Base-by-base conservation (phyloP, 2,888 invertebrate genomes). In the Aplocera efformata region DNA sequence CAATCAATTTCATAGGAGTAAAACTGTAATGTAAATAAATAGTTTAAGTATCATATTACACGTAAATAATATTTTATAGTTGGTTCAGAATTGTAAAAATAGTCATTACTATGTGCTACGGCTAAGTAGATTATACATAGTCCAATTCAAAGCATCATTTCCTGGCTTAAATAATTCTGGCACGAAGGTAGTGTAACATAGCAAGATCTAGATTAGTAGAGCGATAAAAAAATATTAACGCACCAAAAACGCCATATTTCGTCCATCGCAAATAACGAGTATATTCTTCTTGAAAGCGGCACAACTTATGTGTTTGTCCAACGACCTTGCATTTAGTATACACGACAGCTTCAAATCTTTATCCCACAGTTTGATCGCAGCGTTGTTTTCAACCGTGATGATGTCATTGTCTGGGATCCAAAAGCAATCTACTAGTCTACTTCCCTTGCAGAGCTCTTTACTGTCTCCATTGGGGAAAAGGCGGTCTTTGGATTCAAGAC, bases 311-410 rank as follows among this genome's bases (percentile, higher is more conserved):
- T 53, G 49, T 0, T 75, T 71, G 22, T 80, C 78, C 0, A 60
- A 50, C 33, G 81, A 79, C n/a, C 79, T 60, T 6, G 76, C 75
- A 9, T 76, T 70, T 27, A 88, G 46, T 23, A 88, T 76, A 17
- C 69, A 65, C 0, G 60, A 49, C 1, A 85, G 27, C 27, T 78
- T 72, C 27, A 82, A 38, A 3, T 70, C 59, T 5, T 57, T 56
- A 28, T 72, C 66, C 88, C 88, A 89, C 3, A 86, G 60, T 39
- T 88, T 86, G 1, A 86, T 72, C 0, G 73, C 74, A 0, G 79
- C 81, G 33, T 84, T 85, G 7, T 62, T 66, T 34, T 85, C 84
- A 0, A 89, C 72, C 0, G 83, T 84, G 1, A 89, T 56, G 1
- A 88, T 60, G 0, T 84, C 81, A 1, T 68, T 36, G 7, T 71